These are phyloP conservation scores for Ctenodactylus gundi DNA, from an alignment of 2,113 vertebrate species.

Conservation along the genomic window DNA sequence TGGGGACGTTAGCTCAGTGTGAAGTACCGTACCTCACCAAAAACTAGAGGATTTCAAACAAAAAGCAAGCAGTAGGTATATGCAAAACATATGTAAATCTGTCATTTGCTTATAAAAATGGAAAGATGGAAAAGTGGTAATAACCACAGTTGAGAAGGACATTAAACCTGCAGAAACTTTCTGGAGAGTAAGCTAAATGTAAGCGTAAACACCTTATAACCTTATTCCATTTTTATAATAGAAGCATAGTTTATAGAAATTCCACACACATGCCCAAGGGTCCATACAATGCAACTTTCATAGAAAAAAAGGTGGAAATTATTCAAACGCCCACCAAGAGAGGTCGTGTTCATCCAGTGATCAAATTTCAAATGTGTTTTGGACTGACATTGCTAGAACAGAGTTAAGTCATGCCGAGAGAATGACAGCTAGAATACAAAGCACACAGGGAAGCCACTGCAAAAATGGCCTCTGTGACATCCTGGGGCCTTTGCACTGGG, in stretches of 20 bases:
- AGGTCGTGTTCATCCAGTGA: not conserved
- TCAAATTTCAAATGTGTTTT: conserved; percentile 14
- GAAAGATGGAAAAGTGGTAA: not conserved
- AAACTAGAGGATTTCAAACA: conserved; percentile 20
- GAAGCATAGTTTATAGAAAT: conserved; percentile 13
- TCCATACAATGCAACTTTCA: not conserved
- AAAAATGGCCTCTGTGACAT: not conserved
- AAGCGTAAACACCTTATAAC: not conserved
- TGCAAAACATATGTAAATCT: not conserved
- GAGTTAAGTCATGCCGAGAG: too few relatives aligned
- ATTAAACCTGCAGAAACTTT: conserved; percentile 14
- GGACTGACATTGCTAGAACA: not conserved
- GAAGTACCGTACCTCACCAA: too few relatives aligned
- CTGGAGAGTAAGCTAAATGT: not conserved
- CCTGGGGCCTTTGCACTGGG: not conserved
- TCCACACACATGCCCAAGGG: not conserved
- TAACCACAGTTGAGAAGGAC: not conserved
- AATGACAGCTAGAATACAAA: not conserved
- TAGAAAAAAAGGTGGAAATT: not conserved
- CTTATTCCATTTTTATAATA: not conserved
- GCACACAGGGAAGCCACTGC: not conserved
- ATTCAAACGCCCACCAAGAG: not conserved
- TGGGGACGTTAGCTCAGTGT: too few relatives aligned
- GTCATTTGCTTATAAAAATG: not conserved
- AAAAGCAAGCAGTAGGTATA: not conserved